A percentile compares a stretch with the other conserved stretches of the same genome.
Evolutionary conservation across 2,113 vertebrate species (phyloP).

Genomic region (Neolamprologus brichardi): DNA sequence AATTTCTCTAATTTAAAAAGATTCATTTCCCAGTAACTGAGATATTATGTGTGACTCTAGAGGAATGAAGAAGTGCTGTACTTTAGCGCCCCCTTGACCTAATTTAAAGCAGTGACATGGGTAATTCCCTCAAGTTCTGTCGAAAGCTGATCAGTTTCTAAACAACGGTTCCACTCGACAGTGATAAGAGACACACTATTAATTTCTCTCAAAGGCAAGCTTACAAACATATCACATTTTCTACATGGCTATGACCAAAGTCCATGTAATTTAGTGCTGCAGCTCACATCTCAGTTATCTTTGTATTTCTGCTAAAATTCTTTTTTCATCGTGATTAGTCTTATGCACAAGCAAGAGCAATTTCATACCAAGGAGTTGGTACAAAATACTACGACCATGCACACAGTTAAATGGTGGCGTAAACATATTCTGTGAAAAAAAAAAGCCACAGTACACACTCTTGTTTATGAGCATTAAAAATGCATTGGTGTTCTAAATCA

Average conservation of each 20-base stretch:
- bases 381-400: constrained; percentile 1
- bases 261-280: background rate
- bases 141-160: constrained; percentile 6
- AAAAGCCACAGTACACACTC: constrained; percentile 24
- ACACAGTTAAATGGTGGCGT: constrained; percentile 26
- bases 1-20: background rate
- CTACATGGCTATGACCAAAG: background rate
- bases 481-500: constrained; percentile 63
- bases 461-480: constrained; percentile 69
- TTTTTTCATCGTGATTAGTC: constrained; percentile 27
- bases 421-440: constrained; percentile 32
- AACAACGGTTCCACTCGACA: background rate
- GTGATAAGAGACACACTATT: background rate
- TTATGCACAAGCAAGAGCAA: constrained; percentile 10
- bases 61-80: background rate
- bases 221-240: background rate
- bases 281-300: background rate
- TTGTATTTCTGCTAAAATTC: constrained; percentile 25
- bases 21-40: background rate
- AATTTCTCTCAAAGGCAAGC: background rate
- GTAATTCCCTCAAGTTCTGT: background rate
- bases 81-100: background rate
- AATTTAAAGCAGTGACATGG: background rate
- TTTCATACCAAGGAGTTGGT: constrained; percentile 7
- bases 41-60: background rate